Evolutionary conservation across 2,888 invertebrate species (phyloP).

Genomic region (Proisotoma minuta): DNA sequence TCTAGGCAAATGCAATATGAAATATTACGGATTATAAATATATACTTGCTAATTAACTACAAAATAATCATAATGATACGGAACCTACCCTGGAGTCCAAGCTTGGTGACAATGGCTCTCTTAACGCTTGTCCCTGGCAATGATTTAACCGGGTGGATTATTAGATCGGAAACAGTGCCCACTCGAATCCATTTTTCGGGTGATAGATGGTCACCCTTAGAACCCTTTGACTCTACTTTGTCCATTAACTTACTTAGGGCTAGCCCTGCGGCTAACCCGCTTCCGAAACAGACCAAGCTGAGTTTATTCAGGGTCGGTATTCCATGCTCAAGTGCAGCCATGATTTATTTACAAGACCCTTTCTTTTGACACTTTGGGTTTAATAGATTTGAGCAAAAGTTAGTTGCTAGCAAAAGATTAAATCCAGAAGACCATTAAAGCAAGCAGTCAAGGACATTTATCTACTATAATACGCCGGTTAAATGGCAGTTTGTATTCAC

Average conservation of each 20-base stretch:
- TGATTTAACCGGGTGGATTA: constrained; percentile 30
- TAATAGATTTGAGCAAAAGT: too few relatives aligned
- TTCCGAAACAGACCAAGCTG: constrained; percentile 16
- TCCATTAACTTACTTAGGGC: constrained; percentile 15
- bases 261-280: constrained; percentile 26
- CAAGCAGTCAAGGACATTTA: too few relatives aligned
- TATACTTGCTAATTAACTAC: too few relatives aligned
- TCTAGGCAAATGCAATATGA: constrained; percentile 7
- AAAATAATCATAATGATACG: too few relatives aligned
- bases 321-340: too few relatives aligned
- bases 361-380: too few relatives aligned
- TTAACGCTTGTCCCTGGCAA: constrained; percentile 16
- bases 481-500: too few relatives aligned
- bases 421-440: too few relatives aligned
- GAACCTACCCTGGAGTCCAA: constrained; percentile 32
- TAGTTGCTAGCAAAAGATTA: too few relatives aligned
- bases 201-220: not conserved
- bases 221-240: not conserved
- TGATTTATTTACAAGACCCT: too few relatives aligned
- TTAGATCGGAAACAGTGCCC: constrained; percentile 22
- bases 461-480: too few relatives aligned
- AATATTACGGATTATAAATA: not conserved
- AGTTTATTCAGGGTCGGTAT: too few relatives aligned
- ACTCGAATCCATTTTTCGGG: constrained; percentile 37
- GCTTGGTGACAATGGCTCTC: constrained; percentile 13